Evolutionary conservation across 1,140 invertebrate genomes (phyloP).

Genomic region (Nasonia giraulti): DNA sequence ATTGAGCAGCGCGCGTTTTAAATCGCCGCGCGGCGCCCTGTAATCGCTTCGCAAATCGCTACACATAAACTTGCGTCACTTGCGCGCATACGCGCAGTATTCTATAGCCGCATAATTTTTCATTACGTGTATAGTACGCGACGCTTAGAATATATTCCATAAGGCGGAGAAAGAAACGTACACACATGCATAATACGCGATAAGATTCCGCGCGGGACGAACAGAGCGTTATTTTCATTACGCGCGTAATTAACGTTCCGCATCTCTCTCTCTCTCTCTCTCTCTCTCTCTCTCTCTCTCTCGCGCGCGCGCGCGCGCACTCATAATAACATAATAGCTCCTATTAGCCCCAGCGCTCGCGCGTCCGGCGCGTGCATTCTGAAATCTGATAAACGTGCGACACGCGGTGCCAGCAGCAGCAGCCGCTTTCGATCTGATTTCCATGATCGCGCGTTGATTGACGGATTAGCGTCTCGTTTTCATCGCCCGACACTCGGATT

Average conservation of each 20-base stretch:
- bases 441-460: neutral
- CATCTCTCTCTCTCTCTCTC: neutral
- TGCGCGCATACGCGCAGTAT: neutral
- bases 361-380: neutral
- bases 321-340: neutral
- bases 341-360: neutral
- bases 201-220: neutral
- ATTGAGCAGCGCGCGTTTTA: neutral
- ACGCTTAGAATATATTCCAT: neutral
- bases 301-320: neutral
- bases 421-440: conserved; percentile 12
- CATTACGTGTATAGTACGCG: neutral
- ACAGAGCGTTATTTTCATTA: neutral
- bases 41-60: neutral
- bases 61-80: neutral
- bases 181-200: neutral
- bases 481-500: too few relatives aligned
- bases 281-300: neutral
- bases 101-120: neutral
- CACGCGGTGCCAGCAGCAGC: conserved; percentile 10
- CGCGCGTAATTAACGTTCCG: neutral
- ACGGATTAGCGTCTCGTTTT: neutral
- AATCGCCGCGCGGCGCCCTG: neutral
- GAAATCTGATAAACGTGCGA: conserved; percentile 18
- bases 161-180: neutral